Evolutionary conservation across 2,113 vertebrate genomes (phyloP), one percentile per base, ranked within the genome.

Genomic region (Calonectris borealis): DNA sequence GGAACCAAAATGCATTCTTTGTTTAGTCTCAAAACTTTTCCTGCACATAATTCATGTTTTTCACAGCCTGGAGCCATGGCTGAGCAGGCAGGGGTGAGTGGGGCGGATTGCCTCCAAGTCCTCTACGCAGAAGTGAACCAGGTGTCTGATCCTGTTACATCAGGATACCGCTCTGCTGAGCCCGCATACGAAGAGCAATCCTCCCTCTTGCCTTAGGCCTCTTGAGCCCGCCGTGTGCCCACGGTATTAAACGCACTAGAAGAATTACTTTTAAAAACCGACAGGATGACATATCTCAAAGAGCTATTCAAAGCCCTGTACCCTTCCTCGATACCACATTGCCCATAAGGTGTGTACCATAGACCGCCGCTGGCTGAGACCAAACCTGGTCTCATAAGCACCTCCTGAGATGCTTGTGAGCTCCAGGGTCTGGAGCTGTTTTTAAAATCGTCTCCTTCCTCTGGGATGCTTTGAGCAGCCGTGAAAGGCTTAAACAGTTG

Each of bases 141-240:
- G 61, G 86, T 83, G 70, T 90, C 92, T 68, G 75, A 66, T 88
- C 71, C 79, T 62, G 36, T 94, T 85, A 82, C 79, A 92, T 84
- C 86, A 95, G 65, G 78, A 20, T 60, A 60, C 31, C 0, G 1
- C 79, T 77, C 83, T 82, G 81, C 77, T 83, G 78, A 95, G 78
- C 82, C 42, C 51, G 2, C 16, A 9, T 49, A 10, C 19, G 65
- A 64, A 76, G 84, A 76, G 38, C 76, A 83, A 84, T 72, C 38
- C 64, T 64, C 52, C 44, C 77, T 87, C 91, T 86, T 64, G 72
- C 93, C 88, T 87, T 40, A 64, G 88, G 94, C 64, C 31, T 84
- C 82, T 20, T 26, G 40, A 84, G 83, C 61, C 54, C 69, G 87
- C 55, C 4, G 2, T 57, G 38, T 73, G 60, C 73, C 78, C 44